Conservation (phyloP, 2,888 invertebrate genomes). For the Agrotis clavis region DNA sequence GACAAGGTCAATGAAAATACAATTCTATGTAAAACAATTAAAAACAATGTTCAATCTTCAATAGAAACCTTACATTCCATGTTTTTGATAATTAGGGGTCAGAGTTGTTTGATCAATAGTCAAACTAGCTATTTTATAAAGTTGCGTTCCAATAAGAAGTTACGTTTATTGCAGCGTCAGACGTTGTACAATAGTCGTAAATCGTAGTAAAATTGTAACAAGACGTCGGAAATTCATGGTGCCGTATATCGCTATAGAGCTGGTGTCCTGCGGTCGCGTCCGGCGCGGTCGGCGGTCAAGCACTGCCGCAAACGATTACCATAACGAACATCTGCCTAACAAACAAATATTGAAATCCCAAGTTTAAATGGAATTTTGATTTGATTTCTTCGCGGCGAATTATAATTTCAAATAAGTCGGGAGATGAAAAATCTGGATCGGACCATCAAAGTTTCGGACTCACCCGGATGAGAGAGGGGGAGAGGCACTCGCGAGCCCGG, state of each 20-base stretch:
- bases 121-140: no score
- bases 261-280: background rate
- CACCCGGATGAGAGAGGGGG: conserved; percentile 58
- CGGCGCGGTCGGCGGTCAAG: conserved; percentile 57
- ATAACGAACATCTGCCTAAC: conserved; percentile 80
- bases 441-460: conserved; percentile 86
- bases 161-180: no score
- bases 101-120: no score
- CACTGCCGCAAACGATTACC: conserved; percentile 64
- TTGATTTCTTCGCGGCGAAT: conserved; percentile 87
- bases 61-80: background rate
- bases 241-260: conserved; percentile 1
- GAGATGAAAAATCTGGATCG: conserved; percentile 90
- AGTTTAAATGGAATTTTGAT: conserved; percentile 91
- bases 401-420: conserved; percentile 90
- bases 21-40: conserved; percentile 38
- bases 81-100: background rate
- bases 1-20: conserved; percentile 47
- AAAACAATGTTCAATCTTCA: conserved; percentile 20
- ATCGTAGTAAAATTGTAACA: conserved; percentile 38
- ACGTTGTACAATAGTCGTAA: conserved; percentile 14
- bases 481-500: background rate
- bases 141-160: no score
- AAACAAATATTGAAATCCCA: conserved; percentile 88
- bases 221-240: background rate